These are phyloP conservation scores for Collichthys lucidus DNA, from an alignment of 2,113 vertebrate genomes.

Conservation along the genomic window DNA sequence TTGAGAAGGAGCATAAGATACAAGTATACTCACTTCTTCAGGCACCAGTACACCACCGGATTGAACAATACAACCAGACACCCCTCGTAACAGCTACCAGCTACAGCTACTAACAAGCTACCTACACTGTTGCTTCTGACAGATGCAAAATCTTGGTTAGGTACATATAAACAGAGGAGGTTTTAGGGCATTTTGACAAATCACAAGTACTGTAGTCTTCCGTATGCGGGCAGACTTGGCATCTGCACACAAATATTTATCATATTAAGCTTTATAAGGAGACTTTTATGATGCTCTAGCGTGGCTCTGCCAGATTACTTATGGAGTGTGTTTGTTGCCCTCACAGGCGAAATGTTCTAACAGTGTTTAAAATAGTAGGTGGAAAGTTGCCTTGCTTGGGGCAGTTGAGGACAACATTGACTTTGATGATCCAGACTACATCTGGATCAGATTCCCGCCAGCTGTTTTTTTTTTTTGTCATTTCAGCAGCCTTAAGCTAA, in stretches of 20 bases:
- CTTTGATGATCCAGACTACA: conserved; percentile 31
- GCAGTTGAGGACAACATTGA: conserved; percentile 10
- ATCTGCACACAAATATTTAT: neutral
- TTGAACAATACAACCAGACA: too few relatives aligned
- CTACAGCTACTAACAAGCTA: too few relatives aligned
- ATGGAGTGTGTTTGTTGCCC: neutral
- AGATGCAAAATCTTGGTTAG: neutral
- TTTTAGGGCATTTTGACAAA: neutral
- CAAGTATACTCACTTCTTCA: too few relatives aligned
- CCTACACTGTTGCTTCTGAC: neutral
- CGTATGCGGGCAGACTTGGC: neutral
- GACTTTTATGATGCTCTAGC: neutral
- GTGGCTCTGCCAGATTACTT: neutral
- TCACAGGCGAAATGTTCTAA: neutral
- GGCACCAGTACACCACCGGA: too few relatives aligned
- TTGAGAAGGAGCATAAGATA: too few relatives aligned
- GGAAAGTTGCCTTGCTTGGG: neutral
- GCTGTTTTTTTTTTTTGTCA: conserved; percentile 12
- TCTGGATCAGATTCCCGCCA: conserved; percentile 18
- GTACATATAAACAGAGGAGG: neutral
- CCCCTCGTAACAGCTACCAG: too few relatives aligned
- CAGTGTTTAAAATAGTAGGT: neutral
- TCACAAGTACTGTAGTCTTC: neutral
- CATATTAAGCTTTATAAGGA: neutral
- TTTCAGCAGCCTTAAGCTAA: conserved; percentile 23